Percentiles rank a stretch among this genome's conserved stretches.
These are phyloP conservation scores for Hippocampus comes DNA, from an alignment of 2,113 vertebrate genomes.

Conservation along the genomic window DNA sequence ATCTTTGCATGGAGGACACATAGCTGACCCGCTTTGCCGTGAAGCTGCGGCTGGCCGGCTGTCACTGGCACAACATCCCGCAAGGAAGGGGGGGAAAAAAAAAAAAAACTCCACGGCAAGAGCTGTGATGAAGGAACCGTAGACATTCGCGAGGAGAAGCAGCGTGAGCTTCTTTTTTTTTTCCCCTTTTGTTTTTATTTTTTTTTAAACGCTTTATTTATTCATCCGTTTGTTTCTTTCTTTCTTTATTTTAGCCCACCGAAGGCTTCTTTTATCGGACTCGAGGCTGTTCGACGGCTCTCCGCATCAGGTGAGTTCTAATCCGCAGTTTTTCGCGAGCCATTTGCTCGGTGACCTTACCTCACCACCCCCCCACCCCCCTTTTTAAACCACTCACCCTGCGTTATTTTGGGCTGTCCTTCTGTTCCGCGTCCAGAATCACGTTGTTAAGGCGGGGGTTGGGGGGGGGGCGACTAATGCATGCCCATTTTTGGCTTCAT, in stretches of 20 bases:
- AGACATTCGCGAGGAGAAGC: not conserved
- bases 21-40: not conserved
- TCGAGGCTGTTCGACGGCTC: slow-evolving; percentile 7
- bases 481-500: not conserved
- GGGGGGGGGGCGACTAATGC: not conserved
- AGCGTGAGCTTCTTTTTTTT: not conserved
- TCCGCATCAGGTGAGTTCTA: slow-evolving; percentile 54
- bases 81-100: not conserved
- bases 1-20: slow-evolving; percentile 3
- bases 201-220: not conserved
- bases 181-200: not conserved
- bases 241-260: not conserved
- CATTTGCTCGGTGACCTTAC: slow-evolving; percentile 3
- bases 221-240: too few species aligned
- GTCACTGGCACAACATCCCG: not conserved
- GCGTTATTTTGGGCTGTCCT: slow-evolving; percentile 15
- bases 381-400: not conserved
- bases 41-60: not conserved
- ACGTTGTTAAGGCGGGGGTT: not conserved
- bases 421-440: not conserved
- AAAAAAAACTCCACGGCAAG: slow-evolving; percentile 12
- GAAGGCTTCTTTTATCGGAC: not conserved
- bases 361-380: not conserved
- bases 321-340: slow-evolving; percentile 4
- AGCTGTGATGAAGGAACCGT: slow-evolving; percentile 12